These are phyloP conservation scores for Perca flavescens DNA, from an alignment of 2,113 vertebrate species.

Conservation along the genomic window DNA sequence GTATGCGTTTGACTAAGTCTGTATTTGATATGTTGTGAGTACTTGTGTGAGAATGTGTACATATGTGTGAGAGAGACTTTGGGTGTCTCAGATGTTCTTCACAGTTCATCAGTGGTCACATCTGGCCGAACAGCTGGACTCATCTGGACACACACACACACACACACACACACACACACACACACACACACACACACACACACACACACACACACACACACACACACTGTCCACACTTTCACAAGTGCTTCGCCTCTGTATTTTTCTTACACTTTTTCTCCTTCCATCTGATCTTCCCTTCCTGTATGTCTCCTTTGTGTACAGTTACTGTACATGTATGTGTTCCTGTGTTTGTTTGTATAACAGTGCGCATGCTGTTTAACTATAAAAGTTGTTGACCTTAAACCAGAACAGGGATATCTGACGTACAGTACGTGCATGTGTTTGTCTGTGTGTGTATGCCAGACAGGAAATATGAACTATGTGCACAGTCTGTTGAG, in stretches of 20 bases:
- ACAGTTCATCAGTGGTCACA: constrained; percentile 79
- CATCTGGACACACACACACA: constrained; percentile 49
- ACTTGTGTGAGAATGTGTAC: constrained; percentile 54
- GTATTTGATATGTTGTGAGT: constrained; percentile 19
- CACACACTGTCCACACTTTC: constrained; percentile 33
- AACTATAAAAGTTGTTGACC: not conserved
- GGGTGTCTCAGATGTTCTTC: constrained; percentile 79
- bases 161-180: constrained; percentile 14
- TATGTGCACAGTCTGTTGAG: constrained; percentile 56
- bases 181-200: constrained; percentile 49
- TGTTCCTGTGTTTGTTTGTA: constrained; percentile 27
- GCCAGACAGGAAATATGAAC: constrained; percentile 72
- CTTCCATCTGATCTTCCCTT: constrained; percentile 4
- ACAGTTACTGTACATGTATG: not conserved
- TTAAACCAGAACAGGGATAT: constrained; percentile 9
- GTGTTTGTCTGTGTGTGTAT: constrained; percentile 42
- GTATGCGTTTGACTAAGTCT: not conserved
- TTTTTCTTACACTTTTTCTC: constrained; percentile 3
- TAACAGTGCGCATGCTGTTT: constrained; percentile 11
- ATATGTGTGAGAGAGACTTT: constrained; percentile 47
- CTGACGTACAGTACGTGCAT: constrained; percentile 11
- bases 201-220: too few relatives aligned
- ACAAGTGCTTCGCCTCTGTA: constrained; percentile 24
- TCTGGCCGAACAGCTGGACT: constrained; percentile 83
- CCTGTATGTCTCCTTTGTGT: constrained; percentile 15